These are phyloP conservation scores for Epinotia ramella DNA, from an alignment of 2,888 invertebrate genomes.

Conservation along the genomic window DNA sequence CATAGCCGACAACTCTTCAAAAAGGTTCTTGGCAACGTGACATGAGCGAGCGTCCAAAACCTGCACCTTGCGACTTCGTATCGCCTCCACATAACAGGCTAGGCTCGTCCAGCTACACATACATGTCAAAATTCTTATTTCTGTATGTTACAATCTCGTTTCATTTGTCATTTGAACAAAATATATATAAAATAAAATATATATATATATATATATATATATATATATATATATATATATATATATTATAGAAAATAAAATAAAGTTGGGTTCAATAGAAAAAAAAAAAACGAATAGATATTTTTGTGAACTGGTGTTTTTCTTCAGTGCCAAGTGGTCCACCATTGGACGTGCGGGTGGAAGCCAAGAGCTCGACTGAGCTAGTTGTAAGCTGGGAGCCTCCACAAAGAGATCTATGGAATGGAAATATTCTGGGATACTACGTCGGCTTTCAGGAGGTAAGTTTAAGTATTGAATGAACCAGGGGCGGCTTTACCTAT, in stretches of 20 bases:
- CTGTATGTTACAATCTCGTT: too few relatives aligned
- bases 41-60: background rate
- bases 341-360: constrained; percentile 92
- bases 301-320: background rate
- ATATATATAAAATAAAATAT: too few relatives aligned
- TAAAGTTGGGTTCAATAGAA: too few relatives aligned
- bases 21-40: background rate
- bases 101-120: too few relatives aligned
- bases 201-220: too few relatives aligned
- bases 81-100: too few relatives aligned
- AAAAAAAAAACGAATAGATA: background rate
- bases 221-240: too few relatives aligned
- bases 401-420: constrained; percentile 94
- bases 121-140: too few relatives aligned
- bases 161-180: too few relatives aligned
- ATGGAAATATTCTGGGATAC: constrained; percentile 94
- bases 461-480: constrained; percentile 46
- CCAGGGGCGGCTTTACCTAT: too few relatives aligned
- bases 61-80: background rate
- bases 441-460: constrained; percentile 94
- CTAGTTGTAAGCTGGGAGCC: constrained; percentile 95
- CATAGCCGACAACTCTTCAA: background rate
- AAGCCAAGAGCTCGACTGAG: constrained; percentile 94
- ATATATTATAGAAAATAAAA: too few relatives aligned
- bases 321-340: constrained; percentile 90